Evolutionary conservation across 2,888 invertebrate genomes (phyloP).

Genomic region (Cecidostiba fungosa): DNA sequence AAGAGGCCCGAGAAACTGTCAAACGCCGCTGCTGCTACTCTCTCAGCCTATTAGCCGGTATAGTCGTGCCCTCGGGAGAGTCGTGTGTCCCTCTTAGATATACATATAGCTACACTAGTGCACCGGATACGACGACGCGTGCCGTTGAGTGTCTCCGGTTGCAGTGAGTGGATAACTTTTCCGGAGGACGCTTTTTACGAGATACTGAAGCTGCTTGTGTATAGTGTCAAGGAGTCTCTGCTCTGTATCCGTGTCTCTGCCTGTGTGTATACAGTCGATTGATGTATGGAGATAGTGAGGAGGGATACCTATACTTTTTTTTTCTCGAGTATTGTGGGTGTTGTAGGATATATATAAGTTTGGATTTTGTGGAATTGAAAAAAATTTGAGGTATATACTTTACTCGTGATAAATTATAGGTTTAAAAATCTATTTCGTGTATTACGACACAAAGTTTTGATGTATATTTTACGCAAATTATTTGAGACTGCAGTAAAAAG

Average conservation of each 20-base stretch:
- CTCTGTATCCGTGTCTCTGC: not conserved
- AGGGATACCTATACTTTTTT: not conserved
- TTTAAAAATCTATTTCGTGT: too few species aligned
- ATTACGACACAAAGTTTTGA: too few species aligned
- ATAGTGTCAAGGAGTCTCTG: not conserved
- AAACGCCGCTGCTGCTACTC: constrained; percentile 27
- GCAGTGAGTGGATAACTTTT: constrained; percentile 11
- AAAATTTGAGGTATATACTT: too few species aligned
- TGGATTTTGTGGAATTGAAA: too few species aligned
- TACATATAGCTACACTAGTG: not conserved
- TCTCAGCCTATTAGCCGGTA: constrained; percentile 40
- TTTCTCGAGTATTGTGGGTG: not conserved
- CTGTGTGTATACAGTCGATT: not conserved
- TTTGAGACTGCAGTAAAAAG: too few species aligned
- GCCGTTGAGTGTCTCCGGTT: not conserved
- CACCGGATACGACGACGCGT: not conserved
- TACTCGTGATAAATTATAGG: too few species aligned
- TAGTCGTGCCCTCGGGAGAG: constrained; percentile 16
- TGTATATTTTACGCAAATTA: too few species aligned
- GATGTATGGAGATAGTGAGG: not conserved
- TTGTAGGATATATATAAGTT: too few species aligned
- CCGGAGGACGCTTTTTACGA: constrained; percentile 8
- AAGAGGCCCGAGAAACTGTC: constrained; percentile 29
- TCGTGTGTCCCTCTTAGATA: not conserved
- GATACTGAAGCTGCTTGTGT: not conserved